These are phyloP conservation scores for Muntiacus reevesi DNA, from an alignment of 2,113 vertebrate genomes.

Conservation along the genomic window DNA sequence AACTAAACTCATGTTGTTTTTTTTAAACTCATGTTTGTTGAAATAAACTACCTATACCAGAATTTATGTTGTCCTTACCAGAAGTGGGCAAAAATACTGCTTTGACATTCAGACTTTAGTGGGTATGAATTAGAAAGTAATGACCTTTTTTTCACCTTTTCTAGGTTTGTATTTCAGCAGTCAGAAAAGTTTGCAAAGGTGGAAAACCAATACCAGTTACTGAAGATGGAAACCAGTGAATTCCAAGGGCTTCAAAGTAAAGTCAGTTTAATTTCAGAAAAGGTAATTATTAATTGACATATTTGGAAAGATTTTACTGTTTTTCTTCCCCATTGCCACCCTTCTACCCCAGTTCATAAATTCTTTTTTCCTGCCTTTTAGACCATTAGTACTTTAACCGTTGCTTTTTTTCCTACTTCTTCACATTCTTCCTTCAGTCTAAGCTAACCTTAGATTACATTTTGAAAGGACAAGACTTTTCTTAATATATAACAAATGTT, in stretches of 20 bases:
- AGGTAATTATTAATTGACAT: conserved; percentile 82
- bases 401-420: background rate
- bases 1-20: background rate
- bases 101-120: conserved; percentile 21
- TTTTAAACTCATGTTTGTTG: background rate
- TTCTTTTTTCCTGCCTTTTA: background rate
- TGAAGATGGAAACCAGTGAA: conserved; percentile 83
- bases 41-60: background rate
- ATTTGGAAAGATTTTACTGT: background rate
- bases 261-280: conserved; percentile 86
- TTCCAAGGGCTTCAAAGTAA: conserved; percentile 84
- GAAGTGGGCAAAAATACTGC: background rate
- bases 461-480: background rate
- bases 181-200: conserved; percentile 85
- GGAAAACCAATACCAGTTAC: conserved; percentile 84
- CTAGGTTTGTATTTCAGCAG: conserved; percentile 90
- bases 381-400: background rate
- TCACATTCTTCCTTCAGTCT: background rate
- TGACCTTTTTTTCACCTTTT: conserved; percentile 54
- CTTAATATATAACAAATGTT: background rate
- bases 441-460: background rate
- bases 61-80: background rate
- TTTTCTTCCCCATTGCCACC: background rate
- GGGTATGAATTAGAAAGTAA: background rate
- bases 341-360: background rate